These are phyloP conservation scores for Notamacropus eugenii DNA, from an alignment of 2,797 vertebrate species.

Conservation along the genomic window DNA sequence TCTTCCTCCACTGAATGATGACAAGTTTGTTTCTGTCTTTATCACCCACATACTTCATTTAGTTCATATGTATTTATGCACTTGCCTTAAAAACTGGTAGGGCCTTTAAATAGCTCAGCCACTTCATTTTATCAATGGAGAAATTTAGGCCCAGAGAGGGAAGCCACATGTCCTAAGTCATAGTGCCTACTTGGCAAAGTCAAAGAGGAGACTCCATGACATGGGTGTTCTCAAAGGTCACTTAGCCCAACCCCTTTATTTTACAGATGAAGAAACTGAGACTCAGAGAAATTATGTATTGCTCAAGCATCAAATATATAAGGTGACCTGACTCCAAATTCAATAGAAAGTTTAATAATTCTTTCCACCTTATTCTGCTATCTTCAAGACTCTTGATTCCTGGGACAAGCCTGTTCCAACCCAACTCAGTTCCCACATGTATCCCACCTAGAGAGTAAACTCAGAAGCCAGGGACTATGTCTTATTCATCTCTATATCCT, in stretches of 20 bases:
- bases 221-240: neutral
- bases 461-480: neutral
- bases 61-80: neutral
- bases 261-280: slow-evolving; percentile 9
- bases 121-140: neutral
- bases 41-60: neutral
- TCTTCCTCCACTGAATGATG: neutral
- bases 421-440: neutral
- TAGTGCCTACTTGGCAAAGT: neutral
- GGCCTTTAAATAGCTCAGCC: neutral
- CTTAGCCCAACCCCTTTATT: neutral
- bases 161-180: neutral
- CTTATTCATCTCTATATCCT: neutral
- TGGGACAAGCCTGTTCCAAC: neutral
- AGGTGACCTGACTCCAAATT: neutral
- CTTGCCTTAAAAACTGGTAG: neutral
- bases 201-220: neutral
- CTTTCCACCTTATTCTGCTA: neutral
- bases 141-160: neutral
- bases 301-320: neutral
- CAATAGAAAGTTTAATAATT: neutral
- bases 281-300: slow-evolving; percentile 21
- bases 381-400: neutral
- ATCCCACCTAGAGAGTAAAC: neutral
- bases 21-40: neutral